Conservation (phyloP, 37 sponge, comb jelly and placozoan species). For the Lycopodina hypogea region DNA sequence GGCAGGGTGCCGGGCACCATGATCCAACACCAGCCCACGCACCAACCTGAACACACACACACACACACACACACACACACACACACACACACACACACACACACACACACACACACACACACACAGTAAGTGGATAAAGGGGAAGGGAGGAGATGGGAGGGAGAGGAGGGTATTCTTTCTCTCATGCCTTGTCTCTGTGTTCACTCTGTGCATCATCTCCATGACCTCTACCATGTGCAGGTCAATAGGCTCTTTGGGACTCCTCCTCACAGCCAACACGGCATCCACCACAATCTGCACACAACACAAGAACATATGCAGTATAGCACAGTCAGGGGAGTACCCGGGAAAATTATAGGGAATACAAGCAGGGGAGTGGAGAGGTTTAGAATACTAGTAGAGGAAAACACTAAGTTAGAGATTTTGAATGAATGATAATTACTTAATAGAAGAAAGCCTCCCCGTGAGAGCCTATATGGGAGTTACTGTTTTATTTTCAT, state of each 20-base stretch:
- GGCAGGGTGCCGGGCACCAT: constrained; percentile 97
- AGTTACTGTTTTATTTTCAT: too few species aligned
- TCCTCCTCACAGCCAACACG: constrained; percentile 80
- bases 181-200: constrained; percentile 84
- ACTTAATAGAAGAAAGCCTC: too few species aligned
- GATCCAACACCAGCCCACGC: constrained; percentile 93
- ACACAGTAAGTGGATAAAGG: too few species aligned
- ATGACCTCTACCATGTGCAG: constrained; percentile 99
- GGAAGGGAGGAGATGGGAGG: constrained; percentile 1
- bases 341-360: too few species aligned
- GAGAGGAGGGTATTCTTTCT: background rate
- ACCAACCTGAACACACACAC: constrained; percentile 58
- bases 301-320: background rate
- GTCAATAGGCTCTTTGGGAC: constrained; percentile 79
- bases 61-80: constrained; percentile 30
- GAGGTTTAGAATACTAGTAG: background rate
- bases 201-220: constrained; percentile 96
- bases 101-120: background rate
- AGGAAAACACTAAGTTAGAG: constrained; percentile 6
- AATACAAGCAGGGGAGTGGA: background rate
- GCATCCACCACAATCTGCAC: constrained; percentile 92
- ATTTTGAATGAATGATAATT: constrained; percentile 10
- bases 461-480: too few species aligned
- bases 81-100: constrained; percentile 78
- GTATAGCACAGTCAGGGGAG: too few species aligned